Evolutionary conservation across 1,140 invertebrate genomes (phyloP).

Genomic region (Sycophila sp.): DNA sequence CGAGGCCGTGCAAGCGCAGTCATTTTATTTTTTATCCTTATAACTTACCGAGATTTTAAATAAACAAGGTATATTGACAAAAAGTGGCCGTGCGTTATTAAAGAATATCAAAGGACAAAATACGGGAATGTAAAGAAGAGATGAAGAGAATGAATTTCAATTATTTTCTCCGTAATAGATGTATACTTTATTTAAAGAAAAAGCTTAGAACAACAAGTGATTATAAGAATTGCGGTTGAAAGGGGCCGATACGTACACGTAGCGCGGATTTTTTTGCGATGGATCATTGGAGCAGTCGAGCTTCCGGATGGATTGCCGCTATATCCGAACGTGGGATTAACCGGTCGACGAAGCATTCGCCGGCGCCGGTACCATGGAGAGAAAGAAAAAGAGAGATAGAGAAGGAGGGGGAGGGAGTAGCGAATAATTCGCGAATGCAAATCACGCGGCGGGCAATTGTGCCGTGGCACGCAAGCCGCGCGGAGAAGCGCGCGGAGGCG

Average conservation of each 20-base stretch:
- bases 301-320: neutral
- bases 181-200: neutral
- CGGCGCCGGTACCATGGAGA: neutral
- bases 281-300: slow-evolving; percentile 16
- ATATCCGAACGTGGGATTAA: neutral
- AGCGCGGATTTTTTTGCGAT: slow-evolving; percentile 35
- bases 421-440: slow-evolving; percentile 43
- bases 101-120: too few relatives aligned
- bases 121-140: too few relatives aligned
- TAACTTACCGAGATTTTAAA: too few relatives aligned
- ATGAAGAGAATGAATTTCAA: too few relatives aligned
- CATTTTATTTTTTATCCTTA: too few relatives aligned
- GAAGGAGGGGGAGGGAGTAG: too few relatives aligned
- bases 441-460: slow-evolving; percentile 45
- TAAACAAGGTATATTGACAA: too few relatives aligned
- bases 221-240: too few relatives aligned
- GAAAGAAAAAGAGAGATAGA: slow-evolving; percentile 14
- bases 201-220: too few relatives aligned
- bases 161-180: neutral
- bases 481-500: neutral
- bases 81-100: too few relatives aligned
- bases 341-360: slow-evolving; percentile 32
- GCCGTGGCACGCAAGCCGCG: slow-evolving; percentile 41
- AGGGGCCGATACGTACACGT: slow-evolving; percentile 40
- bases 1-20: too few relatives aligned